These are phyloP conservation scores for fruit fly (Drosophila melanogaster) DNA, from an alignment of 1,140 invertebrate genomes.

Conservation along the genomic window DNA sequence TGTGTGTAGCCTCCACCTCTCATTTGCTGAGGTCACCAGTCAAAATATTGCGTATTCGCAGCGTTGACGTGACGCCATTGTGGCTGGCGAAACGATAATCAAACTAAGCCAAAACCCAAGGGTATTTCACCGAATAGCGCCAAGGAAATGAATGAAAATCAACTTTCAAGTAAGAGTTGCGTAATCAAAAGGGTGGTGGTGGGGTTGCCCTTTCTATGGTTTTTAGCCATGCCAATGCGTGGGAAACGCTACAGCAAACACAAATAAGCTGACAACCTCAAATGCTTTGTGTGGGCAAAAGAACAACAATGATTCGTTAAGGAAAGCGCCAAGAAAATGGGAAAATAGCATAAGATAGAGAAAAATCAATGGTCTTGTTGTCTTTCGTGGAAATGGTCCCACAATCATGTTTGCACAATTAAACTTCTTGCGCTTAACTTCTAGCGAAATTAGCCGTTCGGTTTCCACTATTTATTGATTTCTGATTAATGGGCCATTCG, in stretches of 20 bases:
- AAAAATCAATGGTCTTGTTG: constrained; percentile 42
- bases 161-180: constrained; percentile 70
- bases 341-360: constrained; percentile 30
- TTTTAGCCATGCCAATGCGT: constrained; percentile 29
- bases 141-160: constrained; percentile 68
- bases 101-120: constrained; percentile 16
- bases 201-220: constrained; percentile 23
- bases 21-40: constrained; percentile 65
- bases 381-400: constrained; percentile 18
- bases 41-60: constrained; percentile 76
- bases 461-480: constrained; percentile 43
- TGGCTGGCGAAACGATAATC: constrained; percentile 50
- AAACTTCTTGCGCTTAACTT: constrained; percentile 33
- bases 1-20: constrained; percentile 5
- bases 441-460: constrained; percentile 11
- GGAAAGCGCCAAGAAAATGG: constrained; percentile 22
- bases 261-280: constrained; percentile 34
- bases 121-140: constrained; percentile 42
- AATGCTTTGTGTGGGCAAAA: constrained; percentile 21
- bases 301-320: constrained; percentile 33
- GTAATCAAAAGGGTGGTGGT: constrained; percentile 58
- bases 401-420: constrained; percentile 53
- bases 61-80: constrained; percentile 55
- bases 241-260: constrained; percentile 30
- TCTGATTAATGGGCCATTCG: constrained; percentile 41